A percentile compares a stretch with the other conserved stretches of the same genome.
These are phyloP conservation scores for Cylas formicarius DNA, from an alignment of 1,140 invertebrate genomes.

Conservation along the genomic window DNA sequence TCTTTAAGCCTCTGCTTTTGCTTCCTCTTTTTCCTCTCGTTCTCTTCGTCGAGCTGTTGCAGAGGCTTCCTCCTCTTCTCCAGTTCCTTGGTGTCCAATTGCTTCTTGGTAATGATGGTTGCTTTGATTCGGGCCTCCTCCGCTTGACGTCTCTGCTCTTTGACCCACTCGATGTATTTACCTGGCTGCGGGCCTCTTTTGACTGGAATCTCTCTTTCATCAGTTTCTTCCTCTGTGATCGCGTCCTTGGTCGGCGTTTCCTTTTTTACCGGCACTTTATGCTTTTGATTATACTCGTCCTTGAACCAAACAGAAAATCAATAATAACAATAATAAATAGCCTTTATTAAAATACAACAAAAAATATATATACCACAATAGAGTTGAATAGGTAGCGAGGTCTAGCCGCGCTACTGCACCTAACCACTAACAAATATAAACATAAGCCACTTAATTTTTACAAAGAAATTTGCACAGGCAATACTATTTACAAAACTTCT, in stretches of 20 bases:
- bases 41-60: conserved; percentile 41
- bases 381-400: too few species aligned
- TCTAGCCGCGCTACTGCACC: too few species aligned
- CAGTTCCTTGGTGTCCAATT: conserved; percentile 43
- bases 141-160: conserved; percentile 38
- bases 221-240: conserved; percentile 13
- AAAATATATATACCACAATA: too few species aligned
- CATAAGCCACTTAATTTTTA: too few species aligned
- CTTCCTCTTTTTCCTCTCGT: conserved; percentile 38
- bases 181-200: conserved; percentile 22
- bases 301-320: too few species aligned
- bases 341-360: too few species aligned
- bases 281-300: too few species aligned
- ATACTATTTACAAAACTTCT: too few species aligned
- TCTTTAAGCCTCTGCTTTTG: conserved; percentile 33
- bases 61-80: conserved; percentile 42
- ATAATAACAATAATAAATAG: too few species aligned
- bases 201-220: conserved; percentile 7
- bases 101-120: conserved; percentile 44
- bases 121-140: conserved; percentile 45
- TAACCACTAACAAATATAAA: too few species aligned
- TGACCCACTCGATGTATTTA: conserved; percentile 38
- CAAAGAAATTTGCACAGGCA: too few species aligned
- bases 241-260: conserved; percentile 14
- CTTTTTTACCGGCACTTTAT: conserved; percentile 11